phyloP scores from a whole-genome alignment of 2,888 invertebrate species.

The Macrophya alboannulata region DNA sequence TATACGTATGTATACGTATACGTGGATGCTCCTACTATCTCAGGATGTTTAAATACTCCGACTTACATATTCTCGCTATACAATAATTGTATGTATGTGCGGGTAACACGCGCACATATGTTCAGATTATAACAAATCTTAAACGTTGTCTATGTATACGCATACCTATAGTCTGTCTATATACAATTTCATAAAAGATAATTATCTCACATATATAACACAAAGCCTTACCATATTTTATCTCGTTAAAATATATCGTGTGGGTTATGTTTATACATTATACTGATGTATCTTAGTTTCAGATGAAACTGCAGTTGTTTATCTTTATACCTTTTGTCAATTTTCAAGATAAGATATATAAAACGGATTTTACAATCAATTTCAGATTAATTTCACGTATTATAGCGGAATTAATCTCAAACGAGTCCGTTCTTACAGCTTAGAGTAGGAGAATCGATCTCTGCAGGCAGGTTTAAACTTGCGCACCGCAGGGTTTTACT shows the following conservation, averaged over 20 bases:
- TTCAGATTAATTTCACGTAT: too few relatives aligned
- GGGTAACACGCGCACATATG: not conserved
- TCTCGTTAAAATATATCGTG: too few relatives aligned
- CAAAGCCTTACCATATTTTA: not conserved
- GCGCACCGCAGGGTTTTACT: not conserved
- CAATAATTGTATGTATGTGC: not conserved
- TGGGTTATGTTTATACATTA: not conserved
- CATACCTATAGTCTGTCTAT: not conserved
- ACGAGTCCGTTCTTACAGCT: not conserved
- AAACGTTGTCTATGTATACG: not conserved
- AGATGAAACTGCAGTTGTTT: not conserved
- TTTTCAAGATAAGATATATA: not conserved
- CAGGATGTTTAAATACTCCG: too few relatives aligned
- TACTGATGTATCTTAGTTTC: not conserved
- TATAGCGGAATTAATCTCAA: not conserved
- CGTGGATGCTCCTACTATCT: too few relatives aligned
- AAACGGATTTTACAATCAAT: not conserved
- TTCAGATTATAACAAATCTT: not conserved
- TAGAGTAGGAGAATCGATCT: conserved; percentile 11
- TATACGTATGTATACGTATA: not conserved
- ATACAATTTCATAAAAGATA: conserved; percentile 2
- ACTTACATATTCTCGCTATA: not conserved
- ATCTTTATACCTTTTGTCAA: conserved; percentile 1
- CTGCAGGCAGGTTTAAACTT: not conserved
- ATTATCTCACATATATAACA: not conserved